Conservation (phyloP, 1,140 invertebrate species). For the Euwallacea fornicatus region DNA sequence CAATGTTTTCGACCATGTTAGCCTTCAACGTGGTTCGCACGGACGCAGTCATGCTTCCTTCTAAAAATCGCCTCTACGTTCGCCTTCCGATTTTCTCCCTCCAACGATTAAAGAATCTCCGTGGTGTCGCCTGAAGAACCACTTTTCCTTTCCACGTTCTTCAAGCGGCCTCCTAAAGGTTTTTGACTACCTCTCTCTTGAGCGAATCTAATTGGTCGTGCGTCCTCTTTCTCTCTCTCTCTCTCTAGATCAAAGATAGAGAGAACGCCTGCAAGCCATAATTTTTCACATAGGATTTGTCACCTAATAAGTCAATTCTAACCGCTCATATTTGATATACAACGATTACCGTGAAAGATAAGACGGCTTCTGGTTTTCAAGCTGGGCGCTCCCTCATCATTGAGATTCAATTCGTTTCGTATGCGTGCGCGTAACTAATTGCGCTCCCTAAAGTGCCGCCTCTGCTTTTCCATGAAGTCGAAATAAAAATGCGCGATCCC, state of each 20-base stretch:
- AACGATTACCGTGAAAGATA: slow-evolving; percentile 19
- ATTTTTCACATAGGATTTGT: slow-evolving; percentile 21
- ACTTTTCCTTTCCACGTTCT: too few relatives aligned
- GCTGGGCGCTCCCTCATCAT: slow-evolving; percentile 13
- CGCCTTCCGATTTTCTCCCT: too few relatives aligned
- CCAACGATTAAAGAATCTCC: too few relatives aligned
- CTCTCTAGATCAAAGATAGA: background rate
- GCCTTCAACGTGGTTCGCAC: too few relatives aligned
- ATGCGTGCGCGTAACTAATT: slow-evolving; percentile 11
- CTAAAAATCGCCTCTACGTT: too few relatives aligned
- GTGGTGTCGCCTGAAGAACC: too few relatives aligned
- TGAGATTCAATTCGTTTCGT: slow-evolving; percentile 12
- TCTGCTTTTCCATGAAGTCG: background rate
- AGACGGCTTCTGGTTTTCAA: slow-evolving; percentile 14
- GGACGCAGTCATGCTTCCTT: too few relatives aligned
- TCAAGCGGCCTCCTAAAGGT: too few relatives aligned
- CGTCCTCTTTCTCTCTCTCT: too few relatives aligned
- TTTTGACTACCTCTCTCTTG: too few relatives aligned
- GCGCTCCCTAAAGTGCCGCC: background rate
- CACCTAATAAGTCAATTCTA: slow-evolving; percentile 20
- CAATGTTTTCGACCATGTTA: too few relatives aligned
- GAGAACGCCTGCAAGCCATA: slow-evolving; percentile 4
- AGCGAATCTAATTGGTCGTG: too few relatives aligned
- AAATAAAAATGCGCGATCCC: slow-evolving; percentile 31
- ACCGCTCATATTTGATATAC: slow-evolving; percentile 14